Evolutionary conservation across 2,113 vertebrate species (phyloP).

Genomic region (Tinamus guttatus): DNA sequence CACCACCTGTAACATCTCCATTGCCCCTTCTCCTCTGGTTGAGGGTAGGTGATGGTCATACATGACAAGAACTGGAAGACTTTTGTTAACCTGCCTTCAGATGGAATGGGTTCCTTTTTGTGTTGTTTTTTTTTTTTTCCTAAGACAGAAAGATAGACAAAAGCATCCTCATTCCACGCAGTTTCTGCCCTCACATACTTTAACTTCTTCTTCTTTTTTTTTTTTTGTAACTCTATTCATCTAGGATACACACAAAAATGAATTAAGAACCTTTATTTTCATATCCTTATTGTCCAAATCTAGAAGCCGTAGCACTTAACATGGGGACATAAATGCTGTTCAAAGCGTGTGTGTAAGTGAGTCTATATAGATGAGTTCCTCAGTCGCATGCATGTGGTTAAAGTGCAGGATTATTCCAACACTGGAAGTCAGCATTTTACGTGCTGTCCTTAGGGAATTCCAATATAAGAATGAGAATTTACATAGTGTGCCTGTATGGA

Average conservation of each 20-base stretch:
- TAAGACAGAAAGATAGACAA: neutral
- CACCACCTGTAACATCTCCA: neutral
- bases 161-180: neutral
- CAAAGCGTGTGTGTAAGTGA: neutral
- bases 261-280: neutral
- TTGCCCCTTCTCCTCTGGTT: neutral
- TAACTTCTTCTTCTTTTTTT: neutral
- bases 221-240: neutral
- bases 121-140: conserved; percentile 8
- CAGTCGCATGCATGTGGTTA: neutral
- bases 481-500: rapidly evolving
- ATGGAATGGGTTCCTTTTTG: neutral
- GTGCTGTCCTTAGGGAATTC: neutral
- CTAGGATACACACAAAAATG: neutral
- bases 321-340: neutral
- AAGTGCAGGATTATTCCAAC: neutral
- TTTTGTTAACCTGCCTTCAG: neutral
- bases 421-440: neutral
- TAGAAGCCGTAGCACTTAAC: neutral
- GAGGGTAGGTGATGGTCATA: neutral
- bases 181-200: neutral
- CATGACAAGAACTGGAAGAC: neutral
- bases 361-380: neutral
- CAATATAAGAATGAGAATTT: neutral
- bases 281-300: neutral